A percentile compares a stretch with the other conserved stretches of the same genome.
Evolutionary conservation across 2,888 invertebrate species (phyloP).

Genomic region (Acronicta leporina): DNA sequence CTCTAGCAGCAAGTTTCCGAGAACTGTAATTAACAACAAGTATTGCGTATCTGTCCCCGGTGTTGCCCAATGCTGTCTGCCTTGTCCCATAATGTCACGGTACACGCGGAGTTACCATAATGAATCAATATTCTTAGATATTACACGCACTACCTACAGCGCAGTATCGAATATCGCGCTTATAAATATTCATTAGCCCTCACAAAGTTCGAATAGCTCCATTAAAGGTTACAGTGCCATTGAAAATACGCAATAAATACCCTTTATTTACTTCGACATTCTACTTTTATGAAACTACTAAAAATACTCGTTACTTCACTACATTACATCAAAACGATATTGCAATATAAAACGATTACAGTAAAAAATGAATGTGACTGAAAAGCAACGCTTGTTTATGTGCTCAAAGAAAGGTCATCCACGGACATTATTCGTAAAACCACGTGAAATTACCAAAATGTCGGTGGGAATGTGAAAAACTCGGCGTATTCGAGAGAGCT

Average conservation of each 20-base stretch:
- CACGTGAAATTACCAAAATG: conserved; percentile 39
- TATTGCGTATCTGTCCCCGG: conserved; percentile 42
- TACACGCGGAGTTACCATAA: conserved; percentile 19
- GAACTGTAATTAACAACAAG: conserved; percentile 35
- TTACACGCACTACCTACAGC: conserved; percentile 17
- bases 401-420: conserved; percentile 29
- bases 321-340: conserved; percentile 37
- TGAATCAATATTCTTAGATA: conserved; percentile 26
- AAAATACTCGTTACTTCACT: conserved; percentile 41
- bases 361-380: conserved; percentile 28
- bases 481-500: conserved; percentile 43
- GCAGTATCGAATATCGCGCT: conserved; percentile 18
- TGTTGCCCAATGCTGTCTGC: conserved; percentile 45
- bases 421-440: conserved; percentile 24
- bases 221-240: conserved; percentile 34
- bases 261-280: conserved; percentile 31
- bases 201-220: conserved; percentile 21
- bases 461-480: conserved; percentile 42
- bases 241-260: conserved; percentile 39
- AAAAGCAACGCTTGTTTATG: conserved; percentile 32
- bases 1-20: conserved; percentile 39
- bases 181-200: conserved; percentile 32
- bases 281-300: conserved; percentile 42
- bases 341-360: conserved; percentile 32
- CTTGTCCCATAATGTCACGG: conserved; percentile 50